A percentile compares a stretch with the other conserved stretches of the same genome.
phyloP scores from a whole-genome alignment of 2,888 invertebrate species.

The Diplolepis rosae region DNA sequence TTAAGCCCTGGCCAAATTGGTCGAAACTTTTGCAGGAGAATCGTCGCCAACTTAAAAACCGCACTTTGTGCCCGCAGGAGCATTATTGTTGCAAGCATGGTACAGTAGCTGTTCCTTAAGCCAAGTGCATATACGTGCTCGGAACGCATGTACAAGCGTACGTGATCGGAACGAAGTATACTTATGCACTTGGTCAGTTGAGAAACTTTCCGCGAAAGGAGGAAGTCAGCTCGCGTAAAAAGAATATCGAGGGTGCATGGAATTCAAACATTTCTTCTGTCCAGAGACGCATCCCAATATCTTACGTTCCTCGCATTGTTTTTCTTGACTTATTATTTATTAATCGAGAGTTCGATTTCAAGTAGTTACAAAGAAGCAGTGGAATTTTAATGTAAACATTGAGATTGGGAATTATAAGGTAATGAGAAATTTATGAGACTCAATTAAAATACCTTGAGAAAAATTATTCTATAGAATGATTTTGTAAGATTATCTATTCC shows the following conservation, averaged over 20 bases:
- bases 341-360: background rate
- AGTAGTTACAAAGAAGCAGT: background rate
- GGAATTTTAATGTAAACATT: slow-evolving; percentile 27
- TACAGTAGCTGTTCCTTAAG: slow-evolving; percentile 13
- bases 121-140: slow-evolving; percentile 18
- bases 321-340: slow-evolving; percentile 14
- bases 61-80: slow-evolving; percentile 27
- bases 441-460: background rate
- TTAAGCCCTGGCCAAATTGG: slow-evolving; percentile 31
- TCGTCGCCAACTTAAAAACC: slow-evolving; percentile 57
- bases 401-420: background rate
- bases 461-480: background rate
- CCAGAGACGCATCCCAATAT: slow-evolving; percentile 6
- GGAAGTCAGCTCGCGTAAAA: background rate
- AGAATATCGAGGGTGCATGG: background rate
- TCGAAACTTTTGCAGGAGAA: slow-evolving; percentile 53
- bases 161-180: slow-evolving; percentile 7
- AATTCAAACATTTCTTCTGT: slow-evolving; percentile 7
- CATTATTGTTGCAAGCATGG: slow-evolving; percentile 6
- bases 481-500: no score
- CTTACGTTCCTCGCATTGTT: background rate
- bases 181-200: background rate
- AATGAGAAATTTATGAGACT: background rate
- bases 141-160: slow-evolving; percentile 7
- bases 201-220: slow-evolving; percentile 25